Conservation (phyloP, 1,140 invertebrate species). For the Nasonia vitripennis region DNA sequence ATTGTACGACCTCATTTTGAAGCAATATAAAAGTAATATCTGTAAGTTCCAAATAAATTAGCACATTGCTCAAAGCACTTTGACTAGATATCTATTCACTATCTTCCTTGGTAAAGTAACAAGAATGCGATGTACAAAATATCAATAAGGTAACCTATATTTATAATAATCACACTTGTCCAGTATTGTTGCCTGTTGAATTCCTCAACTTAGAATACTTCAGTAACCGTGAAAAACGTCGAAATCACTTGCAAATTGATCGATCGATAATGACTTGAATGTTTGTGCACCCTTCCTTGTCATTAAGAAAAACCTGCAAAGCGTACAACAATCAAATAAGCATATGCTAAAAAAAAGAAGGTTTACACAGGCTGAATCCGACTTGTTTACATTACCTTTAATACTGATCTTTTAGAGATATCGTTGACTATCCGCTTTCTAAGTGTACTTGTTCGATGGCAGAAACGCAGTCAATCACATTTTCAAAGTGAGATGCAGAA, state of each 20-base stretch:
- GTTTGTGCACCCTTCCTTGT: background rate
- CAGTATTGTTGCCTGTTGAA: background rate
- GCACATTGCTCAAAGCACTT: background rate
- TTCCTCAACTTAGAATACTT: too few relatives aligned
- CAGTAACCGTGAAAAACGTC: background rate
- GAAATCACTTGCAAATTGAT: background rate
- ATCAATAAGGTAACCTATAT: background rate
- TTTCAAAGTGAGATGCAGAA: background rate
- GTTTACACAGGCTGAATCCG: background rate
- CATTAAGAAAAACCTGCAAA: background rate
- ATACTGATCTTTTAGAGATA: background rate
- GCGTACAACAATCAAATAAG: background rate
- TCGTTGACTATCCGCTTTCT: background rate
- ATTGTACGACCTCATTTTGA: constrained; percentile 60
- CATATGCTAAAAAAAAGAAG: background rate
- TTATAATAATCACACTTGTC: background rate
- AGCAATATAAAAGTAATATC: background rate
- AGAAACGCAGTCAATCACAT: background rate
- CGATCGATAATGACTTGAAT: background rate
- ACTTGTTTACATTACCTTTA: background rate
- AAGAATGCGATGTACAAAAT: background rate
- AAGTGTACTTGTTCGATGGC: background rate
- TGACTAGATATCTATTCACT: background rate
- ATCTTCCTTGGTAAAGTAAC: too few relatives aligned
- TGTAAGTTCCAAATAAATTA: background rate